Percentiles rank a stretch among this genome's conserved stretches.
Conservation (phyloP, 2,888 invertebrate genomes). For the Matsumyia berberina region DNA sequence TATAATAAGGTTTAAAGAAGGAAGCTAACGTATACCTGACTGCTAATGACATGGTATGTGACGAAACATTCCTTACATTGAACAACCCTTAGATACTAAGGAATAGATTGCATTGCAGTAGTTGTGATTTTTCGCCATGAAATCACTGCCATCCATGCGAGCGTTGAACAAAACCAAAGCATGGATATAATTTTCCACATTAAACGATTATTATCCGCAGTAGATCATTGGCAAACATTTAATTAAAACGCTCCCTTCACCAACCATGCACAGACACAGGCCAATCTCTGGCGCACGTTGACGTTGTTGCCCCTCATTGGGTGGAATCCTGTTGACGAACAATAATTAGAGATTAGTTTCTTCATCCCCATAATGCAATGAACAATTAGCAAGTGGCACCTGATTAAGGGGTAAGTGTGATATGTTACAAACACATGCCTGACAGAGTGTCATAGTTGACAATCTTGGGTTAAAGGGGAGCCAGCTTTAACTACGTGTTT, state of each 20-base stretch:
- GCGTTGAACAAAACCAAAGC: background rate
- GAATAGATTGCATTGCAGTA: no score
- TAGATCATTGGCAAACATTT: constrained; percentile 33
- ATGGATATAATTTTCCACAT: constrained; percentile 18
- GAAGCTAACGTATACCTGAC: no score
- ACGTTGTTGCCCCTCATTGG: constrained; percentile 30
- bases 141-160: background rate
- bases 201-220: constrained; percentile 26
- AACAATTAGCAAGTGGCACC: constrained; percentile 63
- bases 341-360: constrained; percentile 49
- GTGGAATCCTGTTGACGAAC: constrained; percentile 43
- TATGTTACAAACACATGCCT: background rate
- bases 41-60: no score
- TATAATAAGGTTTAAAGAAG: no score
- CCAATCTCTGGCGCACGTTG: background rate
- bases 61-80: no score
- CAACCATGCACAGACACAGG: background rate
- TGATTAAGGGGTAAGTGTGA: constrained; percentile 18
- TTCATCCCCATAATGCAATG: constrained; percentile 59
- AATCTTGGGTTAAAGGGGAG: constrained; percentile 27
- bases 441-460: background rate
- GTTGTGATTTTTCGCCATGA: no score
- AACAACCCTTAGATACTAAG: no score
- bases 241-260: constrained; percentile 16
- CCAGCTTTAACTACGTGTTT: constrained; percentile 36